Evolutionary conservation across 2,888 invertebrate genomes (phyloP).

Genomic region (Melikaiella ostensackeni): DNA sequence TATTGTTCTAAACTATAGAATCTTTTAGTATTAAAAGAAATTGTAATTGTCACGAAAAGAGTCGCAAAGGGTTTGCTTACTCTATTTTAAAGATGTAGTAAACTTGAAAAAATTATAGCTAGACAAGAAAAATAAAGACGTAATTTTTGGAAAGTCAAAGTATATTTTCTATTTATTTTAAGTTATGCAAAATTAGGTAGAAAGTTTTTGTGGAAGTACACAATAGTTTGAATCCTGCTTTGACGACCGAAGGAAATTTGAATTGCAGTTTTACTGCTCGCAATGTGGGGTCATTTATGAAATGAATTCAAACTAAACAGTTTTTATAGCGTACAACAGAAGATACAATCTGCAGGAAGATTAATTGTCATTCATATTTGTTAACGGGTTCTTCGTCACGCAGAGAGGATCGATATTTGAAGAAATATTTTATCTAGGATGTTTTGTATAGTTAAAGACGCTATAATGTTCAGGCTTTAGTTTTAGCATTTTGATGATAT

Average conservation of each 20-base stretch:
- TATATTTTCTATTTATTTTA: neutral
- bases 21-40: neutral
- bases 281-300: neutral
- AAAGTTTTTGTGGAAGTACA: too few species aligned
- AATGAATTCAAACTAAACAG: neutral
- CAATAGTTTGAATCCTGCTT: too few species aligned
- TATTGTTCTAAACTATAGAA: neutral
- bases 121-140: neutral
- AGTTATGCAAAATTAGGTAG: neutral
- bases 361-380: neutral
- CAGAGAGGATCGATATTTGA: constrained; percentile 14
- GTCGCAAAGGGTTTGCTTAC: neutral
- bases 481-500: neutral
- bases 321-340: neutral
- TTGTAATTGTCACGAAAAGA: neutral
- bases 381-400: neutral
- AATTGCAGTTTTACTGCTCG: neutral
- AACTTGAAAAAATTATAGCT: neutral
- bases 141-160: neutral
- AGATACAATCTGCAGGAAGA: neutral
- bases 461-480: neutral
- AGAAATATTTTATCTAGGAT: neutral
- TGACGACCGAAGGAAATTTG: too few species aligned
- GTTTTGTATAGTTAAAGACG: neutral
- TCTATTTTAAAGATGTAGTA: neutral